Conservation (phyloP, 2,113 vertebrate species). For the Zingel zingel region DNA sequence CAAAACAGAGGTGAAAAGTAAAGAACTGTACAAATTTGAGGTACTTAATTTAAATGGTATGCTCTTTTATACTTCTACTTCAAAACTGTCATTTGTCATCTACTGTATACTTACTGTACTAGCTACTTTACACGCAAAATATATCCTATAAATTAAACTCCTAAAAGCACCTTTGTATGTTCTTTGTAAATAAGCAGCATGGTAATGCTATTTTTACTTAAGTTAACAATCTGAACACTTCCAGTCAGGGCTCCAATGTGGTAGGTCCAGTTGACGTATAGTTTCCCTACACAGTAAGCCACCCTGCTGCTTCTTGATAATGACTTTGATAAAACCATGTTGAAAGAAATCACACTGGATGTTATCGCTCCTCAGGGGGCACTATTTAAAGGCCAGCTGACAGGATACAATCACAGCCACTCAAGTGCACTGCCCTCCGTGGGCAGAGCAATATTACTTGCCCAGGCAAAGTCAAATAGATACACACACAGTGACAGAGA, state of each 20-base stretch:
- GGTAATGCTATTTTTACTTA: no score
- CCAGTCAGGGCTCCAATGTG: neutral
- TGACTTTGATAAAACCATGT: conserved; percentile 47
- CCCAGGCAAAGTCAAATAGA: neutral
- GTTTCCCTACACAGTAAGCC: conserved; percentile 5
- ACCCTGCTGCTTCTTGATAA: conserved; percentile 33
- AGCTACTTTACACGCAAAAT: neutral
- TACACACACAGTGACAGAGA: neutral
- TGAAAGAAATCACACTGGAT: conserved; percentile 34
- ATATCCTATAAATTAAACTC: neutral
- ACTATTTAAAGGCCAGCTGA: conserved; percentile 35
- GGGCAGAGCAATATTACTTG: conserved; percentile 15
- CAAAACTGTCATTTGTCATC: neutral
- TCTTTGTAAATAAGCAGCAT: neutral
- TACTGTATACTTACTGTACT: no score
- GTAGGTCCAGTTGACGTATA: neutral
- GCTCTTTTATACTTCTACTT: neutral
- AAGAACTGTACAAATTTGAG: neutral
- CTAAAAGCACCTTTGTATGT: neutral
- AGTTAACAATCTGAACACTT: neutral
- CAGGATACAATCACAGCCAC: conserved; percentile 20
- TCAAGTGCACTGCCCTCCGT: neutral
- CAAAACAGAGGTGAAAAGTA: neutral
- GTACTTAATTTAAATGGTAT: neutral
- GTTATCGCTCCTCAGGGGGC: conserved; percentile 26